Evolutionary conservation across 2,888 invertebrate genomes (phyloP), one percentile per base, ranked within the genome.

Genomic region (Ophonus ardosiacus): DNA sequence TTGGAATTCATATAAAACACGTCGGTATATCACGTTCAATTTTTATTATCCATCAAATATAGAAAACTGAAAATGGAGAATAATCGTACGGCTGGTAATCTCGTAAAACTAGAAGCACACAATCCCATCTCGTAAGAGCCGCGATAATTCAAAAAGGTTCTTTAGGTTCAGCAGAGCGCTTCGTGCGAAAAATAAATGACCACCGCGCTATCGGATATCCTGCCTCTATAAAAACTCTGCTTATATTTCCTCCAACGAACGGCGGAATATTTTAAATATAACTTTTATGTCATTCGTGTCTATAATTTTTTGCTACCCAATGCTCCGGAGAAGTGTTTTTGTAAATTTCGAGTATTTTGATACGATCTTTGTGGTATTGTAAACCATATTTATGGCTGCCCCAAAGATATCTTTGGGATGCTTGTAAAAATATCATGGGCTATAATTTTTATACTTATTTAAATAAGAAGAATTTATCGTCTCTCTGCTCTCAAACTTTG

Each of bases 261-360:
- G 74, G n/a, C 74, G 21, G 74, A 74, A 74, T 74, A 74, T 74
- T 74, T 74, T 74, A 74, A 74, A 74, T 74, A 74, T 74, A 74
- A 74, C 74, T 74, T 74, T 74, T 74, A 78, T 76, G 76, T 76
- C 56, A 76, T 57, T 78, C 57, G 78, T 78, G 78, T 78, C 78
- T 31, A 57, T 57, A 78, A 78, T 57, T 57, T 78, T 74, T 71
- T 78, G 56, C 78, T 13, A 57, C 57, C 5, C 56, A n/a, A n/a
- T n/a, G n/a, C 78, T 51, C 71, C 7, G 3, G 13, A 71, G 51
- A 78, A 78, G n/a, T 78, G 56, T 56, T 57, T 78, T 78, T 56
- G 38, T 78, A 78, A 78, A 78, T 78, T 57, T 57, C 78, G 4
- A 57, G 24, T 56, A 78, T 78, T 78, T 57, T 57, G 78, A 78